phyloP scores from a whole-genome alignment of 2,888 invertebrate species.

The Conomelus anceps region DNA sequence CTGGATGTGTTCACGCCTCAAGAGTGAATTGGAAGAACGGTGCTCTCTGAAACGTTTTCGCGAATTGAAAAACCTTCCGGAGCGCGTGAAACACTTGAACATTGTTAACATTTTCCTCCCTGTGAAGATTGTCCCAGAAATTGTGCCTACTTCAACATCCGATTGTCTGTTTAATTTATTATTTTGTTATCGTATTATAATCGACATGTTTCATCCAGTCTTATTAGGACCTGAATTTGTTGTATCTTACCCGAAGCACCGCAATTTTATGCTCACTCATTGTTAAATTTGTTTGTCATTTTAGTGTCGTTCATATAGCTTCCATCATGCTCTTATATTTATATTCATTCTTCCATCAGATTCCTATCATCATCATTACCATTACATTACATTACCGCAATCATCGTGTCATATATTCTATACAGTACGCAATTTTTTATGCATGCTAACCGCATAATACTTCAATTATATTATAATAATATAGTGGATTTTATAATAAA shows the following conservation, averaged over 20 bases:
- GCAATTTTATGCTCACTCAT: too few species aligned
- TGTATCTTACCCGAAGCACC: background rate
- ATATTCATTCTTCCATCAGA: background rate
- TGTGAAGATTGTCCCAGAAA: background rate
- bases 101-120: background rate
- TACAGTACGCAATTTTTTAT: background rate
- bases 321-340: background rate
- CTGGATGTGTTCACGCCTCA: background rate
- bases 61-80: too few species aligned
- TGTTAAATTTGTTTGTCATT: background rate
- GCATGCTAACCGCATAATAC: background rate
- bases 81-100: background rate
- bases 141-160: conserved; percentile 6
- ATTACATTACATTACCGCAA: background rate
- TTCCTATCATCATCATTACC: background rate
- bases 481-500: background rate
- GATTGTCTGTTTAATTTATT: background rate
- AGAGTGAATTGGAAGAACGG: background rate
- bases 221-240: background rate
- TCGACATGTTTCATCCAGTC: background rate
- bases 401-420: background rate
- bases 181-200: background rate
- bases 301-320: background rate
- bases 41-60: background rate
- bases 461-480: background rate